Percentiles rank a stretch among this genome's conserved stretches.
phyloP scores from a whole-genome alignment of 2,797 vertebrate species.

The Adelosebastes latens region DNA sequence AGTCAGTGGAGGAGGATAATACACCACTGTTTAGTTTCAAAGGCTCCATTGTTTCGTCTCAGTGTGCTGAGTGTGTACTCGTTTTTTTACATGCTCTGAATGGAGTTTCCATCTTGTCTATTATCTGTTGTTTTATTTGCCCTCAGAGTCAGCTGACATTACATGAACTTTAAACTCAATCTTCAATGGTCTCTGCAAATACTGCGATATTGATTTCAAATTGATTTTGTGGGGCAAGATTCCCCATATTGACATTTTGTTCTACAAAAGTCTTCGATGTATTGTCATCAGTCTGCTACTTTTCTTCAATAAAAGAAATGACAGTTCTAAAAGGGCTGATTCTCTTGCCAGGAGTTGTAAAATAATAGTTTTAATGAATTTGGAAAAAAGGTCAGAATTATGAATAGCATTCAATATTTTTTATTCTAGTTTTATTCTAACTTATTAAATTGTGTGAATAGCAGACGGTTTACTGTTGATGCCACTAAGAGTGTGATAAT shows the following conservation, averaged over 20 bases:
- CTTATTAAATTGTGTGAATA: not conserved
- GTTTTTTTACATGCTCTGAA: constrained; percentile 25
- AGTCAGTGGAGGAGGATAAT: constrained; percentile 6
- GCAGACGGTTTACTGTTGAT: not conserved
- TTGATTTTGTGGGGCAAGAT: constrained; percentile 15
- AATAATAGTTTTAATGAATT: not conserved
- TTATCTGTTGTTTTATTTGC: constrained; percentile 18
- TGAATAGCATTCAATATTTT: not conserved
- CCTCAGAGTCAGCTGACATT: not conserved
- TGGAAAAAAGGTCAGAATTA: not conserved
- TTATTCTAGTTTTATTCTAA: not conserved
- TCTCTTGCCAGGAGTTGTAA: not conserved
- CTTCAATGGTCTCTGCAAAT: not conserved
- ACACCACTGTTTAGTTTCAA: constrained; percentile 9
- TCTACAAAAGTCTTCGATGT: not conserved
- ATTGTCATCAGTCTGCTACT: constrained; percentile 1
- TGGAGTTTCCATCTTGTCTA: constrained; percentile 13
- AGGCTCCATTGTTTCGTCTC: constrained; percentile 34
- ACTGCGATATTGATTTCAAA: constrained; percentile 19
- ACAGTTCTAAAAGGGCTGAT: not conserved
- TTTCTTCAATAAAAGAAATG: not conserved
- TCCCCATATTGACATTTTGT: constrained; percentile 8
- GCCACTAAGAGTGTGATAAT: not conserved
- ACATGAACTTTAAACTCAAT: constrained; percentile 34
- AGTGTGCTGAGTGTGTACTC: not conserved